phyloP scores from a whole-genome alignment of 53 echinoderm and acorn worm genomes.

The Apostichopus leukothele region DNA sequence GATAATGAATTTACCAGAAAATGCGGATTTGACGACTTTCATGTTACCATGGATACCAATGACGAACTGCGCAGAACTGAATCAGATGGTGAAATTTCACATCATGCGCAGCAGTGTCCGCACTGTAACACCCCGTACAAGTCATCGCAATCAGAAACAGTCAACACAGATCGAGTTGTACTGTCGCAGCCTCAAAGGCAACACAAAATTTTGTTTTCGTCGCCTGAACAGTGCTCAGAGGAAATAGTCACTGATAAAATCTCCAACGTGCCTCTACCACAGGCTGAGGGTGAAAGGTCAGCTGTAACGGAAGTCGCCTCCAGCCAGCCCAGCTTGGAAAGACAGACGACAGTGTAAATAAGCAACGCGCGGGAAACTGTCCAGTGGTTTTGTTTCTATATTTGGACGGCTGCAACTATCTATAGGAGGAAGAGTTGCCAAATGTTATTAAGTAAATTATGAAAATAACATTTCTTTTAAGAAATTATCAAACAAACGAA shows the following conservation, averaged over 20 bases:
- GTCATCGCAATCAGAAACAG: not conserved
- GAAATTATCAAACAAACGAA: no score
- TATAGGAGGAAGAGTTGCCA: no score
- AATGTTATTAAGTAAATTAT: no score
- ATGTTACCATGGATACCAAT: conserved; percentile 31
- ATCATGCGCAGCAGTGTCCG: conserved; percentile 20
- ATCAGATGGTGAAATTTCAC: not conserved
- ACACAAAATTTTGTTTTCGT: conserved; percentile 3
- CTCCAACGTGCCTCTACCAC: not conserved
- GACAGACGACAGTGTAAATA: not conserved
- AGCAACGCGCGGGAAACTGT: no score
- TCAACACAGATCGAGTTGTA: not conserved
- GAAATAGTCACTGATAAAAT: conserved; percentile 10
- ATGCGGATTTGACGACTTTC: conserved; percentile 88
- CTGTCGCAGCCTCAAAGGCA: conserved; percentile 14
- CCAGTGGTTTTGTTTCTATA: no score
- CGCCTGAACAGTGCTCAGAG: conserved; percentile 12
- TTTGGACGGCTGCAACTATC: no score
- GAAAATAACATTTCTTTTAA: no score
- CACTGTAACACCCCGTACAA: conserved; percentile 18
- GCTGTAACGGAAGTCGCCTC: conserved; percentile 14
- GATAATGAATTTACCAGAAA: conserved; percentile 96
- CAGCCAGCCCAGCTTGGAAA: not conserved
- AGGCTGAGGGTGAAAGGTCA: conserved; percentile 23
- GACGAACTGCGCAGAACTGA: not conserved